Evolutionary conservation across 2,888 invertebrate genomes (phyloP), one percentile per base, ranked within the genome.

Genomic region (Drosophila lacicola): DNA sequence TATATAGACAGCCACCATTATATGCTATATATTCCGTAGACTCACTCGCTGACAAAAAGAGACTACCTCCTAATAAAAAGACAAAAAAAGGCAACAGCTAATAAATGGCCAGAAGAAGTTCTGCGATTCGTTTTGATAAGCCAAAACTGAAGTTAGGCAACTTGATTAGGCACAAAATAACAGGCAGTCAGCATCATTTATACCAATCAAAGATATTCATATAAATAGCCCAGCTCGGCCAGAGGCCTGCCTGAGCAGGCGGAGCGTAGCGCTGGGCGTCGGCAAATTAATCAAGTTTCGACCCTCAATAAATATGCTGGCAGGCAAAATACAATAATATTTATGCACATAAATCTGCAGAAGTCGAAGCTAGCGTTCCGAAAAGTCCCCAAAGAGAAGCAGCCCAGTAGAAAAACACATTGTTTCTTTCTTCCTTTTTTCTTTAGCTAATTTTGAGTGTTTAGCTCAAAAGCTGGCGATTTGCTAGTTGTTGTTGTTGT

Each of bases 171-270:
- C 82, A 51, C 53, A 33, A 34, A 53, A 29, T 13, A 34, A 36
- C 46, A 53, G 69, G 47, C 82, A 41, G 5, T 34, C 51, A 79
- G 70, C 83, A 88, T 82, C 86, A 83, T 88, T 83, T 88, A 85
- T 83, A 68, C 86, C 80, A 88, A 85, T 85, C 88, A 82, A 74
- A 71, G 83, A 77, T 66, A 77, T 82, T 70, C 67, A 82, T 77
- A 14, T 29, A 86, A 86, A 86, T 86, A 77, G 53, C 62, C 13
- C 29, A 36, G 25, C 53, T 53, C 10, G 21, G 39, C 9, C 9
- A 14, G 2, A 4, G 3, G 17, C 17, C 17, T 17, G 17, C 2
- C 17, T 17, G 2, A 17, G 17, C 17, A 17, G 17, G 45, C 41
- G 2, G 50, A 49, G 74, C 47, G 67, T 19, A 53, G 46, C 45